These are phyloP conservation scores for Caenorhabditis becei DNA, from an alignment of 2,888 invertebrate genomes.

Conservation along the genomic window DNA sequence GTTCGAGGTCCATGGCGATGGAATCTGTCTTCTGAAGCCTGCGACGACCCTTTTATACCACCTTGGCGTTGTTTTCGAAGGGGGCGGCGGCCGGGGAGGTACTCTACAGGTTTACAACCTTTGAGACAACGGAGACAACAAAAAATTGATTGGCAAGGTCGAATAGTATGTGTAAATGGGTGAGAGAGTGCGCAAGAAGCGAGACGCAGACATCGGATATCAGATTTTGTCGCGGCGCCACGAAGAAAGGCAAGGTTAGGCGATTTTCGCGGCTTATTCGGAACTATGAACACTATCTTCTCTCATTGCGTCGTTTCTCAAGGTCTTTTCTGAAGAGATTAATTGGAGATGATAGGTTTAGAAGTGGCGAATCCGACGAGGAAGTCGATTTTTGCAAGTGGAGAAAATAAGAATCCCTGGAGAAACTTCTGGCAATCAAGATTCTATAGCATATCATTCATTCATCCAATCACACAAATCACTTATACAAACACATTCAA, in stretches of 20 bases:
- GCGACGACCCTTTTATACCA: constrained; percentile 16
- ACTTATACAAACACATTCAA: background rate
- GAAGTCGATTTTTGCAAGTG: constrained; percentile 3
- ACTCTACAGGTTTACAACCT: constrained; percentile 3
- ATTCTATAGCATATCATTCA: background rate
- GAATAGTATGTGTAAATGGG: constrained; percentile 5
- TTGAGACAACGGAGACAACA: background rate
- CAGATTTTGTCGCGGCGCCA: background rate
- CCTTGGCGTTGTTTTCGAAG: constrained; percentile 8
- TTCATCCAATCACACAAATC: background rate
- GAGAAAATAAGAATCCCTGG: no score
- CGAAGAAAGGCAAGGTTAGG: background rate
- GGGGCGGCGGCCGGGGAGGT: constrained; percentile 7
- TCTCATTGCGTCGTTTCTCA: background rate
- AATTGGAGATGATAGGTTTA: constrained; percentile 14
- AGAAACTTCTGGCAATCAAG: no score
- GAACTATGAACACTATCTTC: background rate
- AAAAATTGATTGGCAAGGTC: constrained; percentile 17
- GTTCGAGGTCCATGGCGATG: constrained; percentile 55
- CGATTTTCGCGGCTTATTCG: constrained; percentile 2
- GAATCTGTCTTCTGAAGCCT: constrained; percentile 13
- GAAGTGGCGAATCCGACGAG: background rate
- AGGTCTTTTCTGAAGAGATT: constrained; percentile 7
- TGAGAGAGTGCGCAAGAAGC: background rate
- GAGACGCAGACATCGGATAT: constrained; percentile 1